Evolutionary conservation across 2,797 vertebrate genomes (phyloP).

Genomic region (Phalanger gymnotis): DNA sequence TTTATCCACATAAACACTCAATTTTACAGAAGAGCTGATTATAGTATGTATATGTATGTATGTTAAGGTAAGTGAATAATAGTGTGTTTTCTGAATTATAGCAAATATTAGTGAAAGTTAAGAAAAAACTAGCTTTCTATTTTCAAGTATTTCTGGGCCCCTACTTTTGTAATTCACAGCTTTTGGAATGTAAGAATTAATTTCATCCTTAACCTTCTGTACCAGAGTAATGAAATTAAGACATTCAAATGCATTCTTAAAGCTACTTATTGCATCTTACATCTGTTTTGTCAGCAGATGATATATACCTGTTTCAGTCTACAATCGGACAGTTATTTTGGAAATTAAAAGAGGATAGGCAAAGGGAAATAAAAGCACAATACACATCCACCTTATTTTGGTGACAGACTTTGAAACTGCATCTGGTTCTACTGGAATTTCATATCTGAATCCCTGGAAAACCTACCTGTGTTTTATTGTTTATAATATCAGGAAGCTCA

Average conservation of each 20-base stretch:
- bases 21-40: not conserved
- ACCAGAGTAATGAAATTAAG: not conserved
- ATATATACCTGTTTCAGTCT: not conserved
- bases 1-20: not conserved
- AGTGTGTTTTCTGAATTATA: not conserved
- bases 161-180: not conserved
- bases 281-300: not conserved
- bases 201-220: not conserved
- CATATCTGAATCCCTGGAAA: not conserved
- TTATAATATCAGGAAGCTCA: not conserved
- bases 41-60: not conserved
- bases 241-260: not conserved
- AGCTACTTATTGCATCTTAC: not conserved
- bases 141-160: not conserved
- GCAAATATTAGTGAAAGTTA: not conserved
- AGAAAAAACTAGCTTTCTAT: not conserved
- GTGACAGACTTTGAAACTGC: not conserved
- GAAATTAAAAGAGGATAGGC: not conserved
- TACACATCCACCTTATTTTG: not conserved
- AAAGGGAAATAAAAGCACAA: not conserved
- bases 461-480: not conserved
- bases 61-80: slow-evolving; percentile 37
- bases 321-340: not conserved
- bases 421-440: not conserved
- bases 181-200: not conserved